A percentile compares a stretch with the other conserved stretches of the same genome.
phyloP scores from a whole-genome alignment of 1,140 invertebrate species.

The Drosophila nikananu region DNA sequence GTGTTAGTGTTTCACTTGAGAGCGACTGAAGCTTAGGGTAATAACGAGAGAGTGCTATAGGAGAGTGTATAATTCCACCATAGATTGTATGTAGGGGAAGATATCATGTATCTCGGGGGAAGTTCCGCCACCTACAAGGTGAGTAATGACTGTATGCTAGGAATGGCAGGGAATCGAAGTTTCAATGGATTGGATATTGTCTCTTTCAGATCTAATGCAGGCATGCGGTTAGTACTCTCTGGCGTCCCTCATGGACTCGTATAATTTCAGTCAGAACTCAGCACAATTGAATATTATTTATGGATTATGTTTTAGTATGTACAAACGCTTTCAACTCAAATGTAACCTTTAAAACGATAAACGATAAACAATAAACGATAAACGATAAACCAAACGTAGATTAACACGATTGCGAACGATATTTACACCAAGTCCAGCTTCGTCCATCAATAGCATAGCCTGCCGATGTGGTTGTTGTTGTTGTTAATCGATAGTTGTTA shows the following conservation, averaged over 20 bases:
- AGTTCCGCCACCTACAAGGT: not conserved
- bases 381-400: constrained; percentile 53
- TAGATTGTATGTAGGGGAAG: constrained; percentile 1
- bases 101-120: not conserved
- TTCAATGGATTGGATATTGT: not conserved
- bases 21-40: no score
- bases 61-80: no score
- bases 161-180: not conserved
- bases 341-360: constrained; percentile 5
- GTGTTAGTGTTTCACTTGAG: no score
- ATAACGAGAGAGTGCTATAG: no score
- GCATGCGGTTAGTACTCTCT: constrained; percentile 50
- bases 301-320: constrained; percentile 49
- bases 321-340: constrained; percentile 46
- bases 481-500: constrained; percentile 50
- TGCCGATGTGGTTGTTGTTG: constrained; percentile 84
- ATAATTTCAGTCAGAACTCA: constrained; percentile 6
- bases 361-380: constrained; percentile 25
- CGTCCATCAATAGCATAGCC: constrained; percentile 96
- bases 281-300: constrained; percentile 21
- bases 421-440: constrained; percentile 94
- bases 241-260: not conserved
- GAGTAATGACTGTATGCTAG: not conserved
- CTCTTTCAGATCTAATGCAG: constrained; percentile 10
- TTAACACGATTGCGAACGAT: constrained; percentile 86